phyloP scores from a whole-genome alignment of 2,113 vertebrate genomes.

The Delphinapterus leucas region DNA sequence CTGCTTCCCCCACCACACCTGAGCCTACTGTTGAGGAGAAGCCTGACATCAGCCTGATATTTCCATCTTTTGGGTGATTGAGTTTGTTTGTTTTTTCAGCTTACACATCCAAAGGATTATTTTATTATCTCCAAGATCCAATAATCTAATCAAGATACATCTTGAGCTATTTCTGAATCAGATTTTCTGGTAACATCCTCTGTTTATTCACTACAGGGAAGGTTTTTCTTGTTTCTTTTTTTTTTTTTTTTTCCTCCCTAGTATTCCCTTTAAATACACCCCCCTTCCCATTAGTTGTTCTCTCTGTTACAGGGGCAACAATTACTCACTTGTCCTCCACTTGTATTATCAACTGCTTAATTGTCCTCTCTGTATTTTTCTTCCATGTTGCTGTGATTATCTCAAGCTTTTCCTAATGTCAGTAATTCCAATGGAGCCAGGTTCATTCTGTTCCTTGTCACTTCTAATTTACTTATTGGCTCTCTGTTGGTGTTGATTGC shows the following conservation, averaged over 20 bases:
- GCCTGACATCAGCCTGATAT: fast-evolving
- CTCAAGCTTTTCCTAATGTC: fast-evolving
- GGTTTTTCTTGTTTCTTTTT: too few relatives aligned
- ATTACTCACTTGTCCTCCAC: fast-evolving
- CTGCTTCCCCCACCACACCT: fast-evolving
- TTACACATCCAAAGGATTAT: background rate
- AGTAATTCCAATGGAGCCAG: background rate
- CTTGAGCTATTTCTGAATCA: background rate
- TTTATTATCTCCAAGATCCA: background rate
- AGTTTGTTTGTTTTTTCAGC: too few relatives aligned
- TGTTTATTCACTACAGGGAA: fast-evolving
- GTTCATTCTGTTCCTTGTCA: background rate
- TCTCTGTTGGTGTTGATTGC: fast-evolving
- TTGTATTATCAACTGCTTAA: fast-evolving
- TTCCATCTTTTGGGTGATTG: fast-evolving
- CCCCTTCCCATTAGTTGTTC: too few relatives aligned
- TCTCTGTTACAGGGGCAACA: background rate
- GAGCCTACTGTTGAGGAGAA: fast-evolving
- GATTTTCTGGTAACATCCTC: background rate
- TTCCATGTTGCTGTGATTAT: fast-evolving
- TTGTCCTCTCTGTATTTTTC: fast-evolving
- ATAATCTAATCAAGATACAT: too few relatives aligned
- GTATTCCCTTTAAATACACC: fast-evolving
- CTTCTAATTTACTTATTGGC: fast-evolving
- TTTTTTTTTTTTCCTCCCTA: too few relatives aligned